A percentile compares a stretch with the other conserved stretches of the same genome.
phyloP scores from a whole-genome alignment of 2,888 invertebrate genomes.

The Drosophila fulvimacula region DNA sequence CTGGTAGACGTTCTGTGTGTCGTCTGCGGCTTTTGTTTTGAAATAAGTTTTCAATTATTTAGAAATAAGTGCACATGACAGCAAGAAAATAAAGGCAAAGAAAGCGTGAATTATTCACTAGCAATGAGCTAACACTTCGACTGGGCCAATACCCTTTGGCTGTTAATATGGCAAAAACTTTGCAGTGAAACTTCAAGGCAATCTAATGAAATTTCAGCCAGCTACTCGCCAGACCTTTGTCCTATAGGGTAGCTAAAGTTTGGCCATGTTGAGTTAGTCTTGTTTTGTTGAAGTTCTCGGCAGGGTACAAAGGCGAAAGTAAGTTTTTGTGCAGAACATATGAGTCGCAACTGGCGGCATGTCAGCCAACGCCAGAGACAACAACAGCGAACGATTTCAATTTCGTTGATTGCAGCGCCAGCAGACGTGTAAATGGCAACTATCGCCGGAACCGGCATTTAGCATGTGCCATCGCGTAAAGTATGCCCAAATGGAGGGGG shows the following conservation, averaged over 20 bases:
- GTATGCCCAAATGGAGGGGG: conserved; percentile 67
- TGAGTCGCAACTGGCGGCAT: conserved; percentile 36
- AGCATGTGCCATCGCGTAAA: conserved; percentile 64
- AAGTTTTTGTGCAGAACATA: conserved; percentile 44
- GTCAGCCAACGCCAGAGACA: conserved; percentile 42
- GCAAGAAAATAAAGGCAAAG: conserved; percentile 49
- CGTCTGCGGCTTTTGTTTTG: conserved; percentile 42
- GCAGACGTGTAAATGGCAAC: conserved; percentile 51
- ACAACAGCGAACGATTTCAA: conserved; percentile 65
- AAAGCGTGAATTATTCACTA: conserved; percentile 34
- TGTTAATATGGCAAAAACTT: conserved; percentile 7
- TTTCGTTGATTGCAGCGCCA: conserved; percentile 69
- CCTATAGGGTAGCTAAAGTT: conserved; percentile 18
- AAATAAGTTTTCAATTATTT: conserved; percentile 75
- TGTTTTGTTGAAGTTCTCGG: conserved; percentile 45
- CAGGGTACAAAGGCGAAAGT: conserved; percentile 36
- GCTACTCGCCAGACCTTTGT: conserved; percentile 4
- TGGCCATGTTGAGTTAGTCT: conserved; percentile 8
- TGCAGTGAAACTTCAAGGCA: conserved; percentile 4
- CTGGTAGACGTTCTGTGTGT: conserved; percentile 33
- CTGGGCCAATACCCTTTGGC: conserved; percentile 36
- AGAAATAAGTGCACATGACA: conserved; percentile 74
- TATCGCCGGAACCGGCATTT: conserved; percentile 59
- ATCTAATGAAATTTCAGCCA: conserved; percentile 3
- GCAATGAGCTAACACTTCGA: conserved; percentile 15